Evolutionary conservation across 1,140 invertebrate genomes (phyloP).

Genomic region (Medauroidea extradentata): DNA sequence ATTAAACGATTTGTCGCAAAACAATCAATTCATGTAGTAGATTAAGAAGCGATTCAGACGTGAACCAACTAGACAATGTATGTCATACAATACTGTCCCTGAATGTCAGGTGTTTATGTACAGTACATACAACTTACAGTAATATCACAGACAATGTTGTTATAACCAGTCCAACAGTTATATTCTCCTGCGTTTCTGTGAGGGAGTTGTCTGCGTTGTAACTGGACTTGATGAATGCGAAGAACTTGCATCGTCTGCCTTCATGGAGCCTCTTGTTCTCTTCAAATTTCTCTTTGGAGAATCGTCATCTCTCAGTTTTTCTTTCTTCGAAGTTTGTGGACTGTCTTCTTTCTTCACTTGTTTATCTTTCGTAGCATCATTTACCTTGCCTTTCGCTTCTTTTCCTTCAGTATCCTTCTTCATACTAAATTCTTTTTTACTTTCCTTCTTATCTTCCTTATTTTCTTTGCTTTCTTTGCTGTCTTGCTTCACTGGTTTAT

Average conservation of each 20-base stretch:
- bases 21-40: too few species aligned
- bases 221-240: slow-evolving; percentile 33
- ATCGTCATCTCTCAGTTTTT: slow-evolving; percentile 4
- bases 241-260: slow-evolving; percentile 35
- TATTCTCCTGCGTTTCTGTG: slow-evolving; percentile 34
- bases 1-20: too few species aligned
- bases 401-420: slow-evolving; percentile 37
- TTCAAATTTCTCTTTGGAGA: slow-evolving; percentile 7
- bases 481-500: background rate
- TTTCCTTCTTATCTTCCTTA: slow-evolving; percentile 43
- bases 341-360: slow-evolving; percentile 1
- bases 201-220: slow-evolving; percentile 30
- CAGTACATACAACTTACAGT: too few species aligned
- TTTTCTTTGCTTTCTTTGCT: slow-evolving; percentile 11
- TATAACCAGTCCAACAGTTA: too few species aligned
- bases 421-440: slow-evolving; percentile 34
- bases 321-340: background rate
- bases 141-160: too few species aligned
- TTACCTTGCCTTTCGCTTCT: slow-evolving; percentile 26
- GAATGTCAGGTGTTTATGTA: too few species aligned
- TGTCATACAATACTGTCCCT: too few species aligned
- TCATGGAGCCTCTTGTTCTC: slow-evolving; percentile 39
- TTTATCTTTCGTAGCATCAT: too few species aligned
- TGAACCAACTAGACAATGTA: too few species aligned
- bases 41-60: too few species aligned